Percentiles rank a stretch among this genome's conserved stretches.
phyloP scores from a whole-genome alignment of 2,888 invertebrate genomes.

The Alitta virens region DNA sequence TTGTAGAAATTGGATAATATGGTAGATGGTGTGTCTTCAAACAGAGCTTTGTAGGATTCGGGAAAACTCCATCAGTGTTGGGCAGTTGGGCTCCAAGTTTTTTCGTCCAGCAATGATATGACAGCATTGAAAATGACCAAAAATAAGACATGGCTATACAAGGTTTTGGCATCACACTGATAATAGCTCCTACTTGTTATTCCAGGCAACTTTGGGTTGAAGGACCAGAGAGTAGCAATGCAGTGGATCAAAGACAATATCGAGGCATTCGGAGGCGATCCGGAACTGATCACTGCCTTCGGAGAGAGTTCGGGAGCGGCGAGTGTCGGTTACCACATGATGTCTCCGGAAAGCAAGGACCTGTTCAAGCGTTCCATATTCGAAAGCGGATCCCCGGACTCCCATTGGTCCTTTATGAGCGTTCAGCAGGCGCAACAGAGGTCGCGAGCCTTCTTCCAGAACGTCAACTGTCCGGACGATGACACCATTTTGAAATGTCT shows the following conservation, averaged over 20 bases:
- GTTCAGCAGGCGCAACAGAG: conserved; percentile 17
- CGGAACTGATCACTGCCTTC: conserved; percentile 85
- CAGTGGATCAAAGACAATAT: conserved; percentile 47
- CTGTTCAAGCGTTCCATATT: conserved; percentile 76
- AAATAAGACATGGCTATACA: no score
- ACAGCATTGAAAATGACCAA: no score
- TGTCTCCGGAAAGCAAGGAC: conserved; percentile 85
- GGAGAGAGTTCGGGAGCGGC: conserved; percentile 90
- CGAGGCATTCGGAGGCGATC: conserved; percentile 66
- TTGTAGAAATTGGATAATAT: no score
- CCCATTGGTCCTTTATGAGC: conserved; percentile 86
- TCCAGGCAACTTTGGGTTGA: conserved; percentile 84
- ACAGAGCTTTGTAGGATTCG: no score
- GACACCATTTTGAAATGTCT: conserved; percentile 29
- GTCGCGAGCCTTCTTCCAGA: conserved; percentile 22
- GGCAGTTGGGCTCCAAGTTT: no score
- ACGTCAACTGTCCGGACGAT: conserved; percentile 28
- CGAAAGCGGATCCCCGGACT: conserved; percentile 86
- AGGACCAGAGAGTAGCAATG: conserved; percentile 87
- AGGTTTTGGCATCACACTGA: no score
- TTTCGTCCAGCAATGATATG: no score
- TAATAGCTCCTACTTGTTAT: no score
- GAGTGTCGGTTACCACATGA: conserved; percentile 70
- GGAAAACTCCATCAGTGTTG: no score
- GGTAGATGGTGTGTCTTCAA: no score